phyloP scores from a whole-genome alignment of 2,113 vertebrate species.

The Peromyscus leucopus region DNA sequence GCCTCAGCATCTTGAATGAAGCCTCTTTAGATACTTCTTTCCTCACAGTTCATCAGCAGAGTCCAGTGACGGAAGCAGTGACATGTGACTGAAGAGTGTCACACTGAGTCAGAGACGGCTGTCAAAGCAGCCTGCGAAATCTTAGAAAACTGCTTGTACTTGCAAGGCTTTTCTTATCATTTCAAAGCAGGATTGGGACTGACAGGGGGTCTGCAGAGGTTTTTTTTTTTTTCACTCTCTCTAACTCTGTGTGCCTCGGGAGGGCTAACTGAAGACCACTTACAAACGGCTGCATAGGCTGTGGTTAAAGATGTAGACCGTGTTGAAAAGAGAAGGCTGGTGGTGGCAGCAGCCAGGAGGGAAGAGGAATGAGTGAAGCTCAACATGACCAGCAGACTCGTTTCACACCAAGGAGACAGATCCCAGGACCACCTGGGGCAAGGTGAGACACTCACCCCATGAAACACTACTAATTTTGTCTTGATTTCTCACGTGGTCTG shows the following conservation, averaged over 20 bases:
- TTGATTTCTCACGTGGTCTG: not conserved
- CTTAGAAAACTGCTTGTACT: not conserved
- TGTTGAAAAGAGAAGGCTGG: too few species aligned
- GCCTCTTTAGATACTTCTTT: not conserved
- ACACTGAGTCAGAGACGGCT: not conserved
- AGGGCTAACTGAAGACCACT: not conserved
- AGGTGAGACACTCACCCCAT: accelerated
- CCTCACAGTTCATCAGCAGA: not conserved
- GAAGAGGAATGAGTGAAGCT: not conserved
- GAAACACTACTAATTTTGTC: not conserved
- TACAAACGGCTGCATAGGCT: not conserved
- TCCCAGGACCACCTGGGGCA: accelerated
- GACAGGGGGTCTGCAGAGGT: not conserved
- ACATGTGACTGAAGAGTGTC: not conserved
- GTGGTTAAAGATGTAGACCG: not conserved
- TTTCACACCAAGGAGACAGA: not conserved
- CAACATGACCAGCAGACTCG: accelerated
- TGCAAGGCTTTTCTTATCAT: not conserved
- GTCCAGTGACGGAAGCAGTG: not conserved
- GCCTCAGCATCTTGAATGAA: not conserved
- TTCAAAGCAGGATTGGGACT: not conserved
- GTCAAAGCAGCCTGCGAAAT: not conserved
- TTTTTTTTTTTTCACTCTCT: not conserved
- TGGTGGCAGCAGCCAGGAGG: not conserved
- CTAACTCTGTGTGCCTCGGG: not conserved